Conservation (phyloP, 2,888 invertebrate species). For the Rhamnusium bicolor region DNA sequence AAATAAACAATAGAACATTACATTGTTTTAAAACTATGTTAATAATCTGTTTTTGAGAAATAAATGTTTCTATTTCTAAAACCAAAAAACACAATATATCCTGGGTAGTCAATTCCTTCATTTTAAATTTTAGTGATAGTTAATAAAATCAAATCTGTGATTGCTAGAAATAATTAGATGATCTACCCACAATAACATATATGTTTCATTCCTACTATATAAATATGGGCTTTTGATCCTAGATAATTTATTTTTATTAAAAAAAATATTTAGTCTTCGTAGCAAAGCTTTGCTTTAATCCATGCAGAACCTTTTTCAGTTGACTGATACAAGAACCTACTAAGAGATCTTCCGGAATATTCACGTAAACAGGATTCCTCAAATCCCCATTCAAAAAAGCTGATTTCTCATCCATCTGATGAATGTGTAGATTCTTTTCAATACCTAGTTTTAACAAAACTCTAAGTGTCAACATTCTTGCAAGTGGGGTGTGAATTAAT, state of each 20-base stretch:
- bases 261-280: not conserved
- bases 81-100: not conserved
- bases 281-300: no score
- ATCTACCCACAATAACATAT: not conserved
- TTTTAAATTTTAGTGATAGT: not conserved
- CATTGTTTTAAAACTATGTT: not conserved
- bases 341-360: not conserved
- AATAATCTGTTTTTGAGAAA: conserved; percentile 1
- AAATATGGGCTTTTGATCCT: not conserved
- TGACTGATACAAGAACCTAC: no score
- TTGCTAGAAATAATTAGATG: not conserved
- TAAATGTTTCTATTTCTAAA: not conserved
- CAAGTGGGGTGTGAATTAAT: conserved; percentile 16
- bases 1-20: no score
- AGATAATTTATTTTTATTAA: not conserved
- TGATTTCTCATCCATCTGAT: conserved; percentile 18
- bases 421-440: not conserved
- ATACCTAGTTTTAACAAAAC: not conserved
- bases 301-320: conserved; percentile 8
- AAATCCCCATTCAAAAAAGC: conserved; percentile 14
- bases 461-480: conserved; percentile 15
- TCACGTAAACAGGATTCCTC: not conserved
- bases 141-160: not conserved
- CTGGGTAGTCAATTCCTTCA: not conserved
- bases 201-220: no score